Conservation (phyloP, 37 sponge, comb jelly and placozoan species). For the Axinella damicornis region DNA sequence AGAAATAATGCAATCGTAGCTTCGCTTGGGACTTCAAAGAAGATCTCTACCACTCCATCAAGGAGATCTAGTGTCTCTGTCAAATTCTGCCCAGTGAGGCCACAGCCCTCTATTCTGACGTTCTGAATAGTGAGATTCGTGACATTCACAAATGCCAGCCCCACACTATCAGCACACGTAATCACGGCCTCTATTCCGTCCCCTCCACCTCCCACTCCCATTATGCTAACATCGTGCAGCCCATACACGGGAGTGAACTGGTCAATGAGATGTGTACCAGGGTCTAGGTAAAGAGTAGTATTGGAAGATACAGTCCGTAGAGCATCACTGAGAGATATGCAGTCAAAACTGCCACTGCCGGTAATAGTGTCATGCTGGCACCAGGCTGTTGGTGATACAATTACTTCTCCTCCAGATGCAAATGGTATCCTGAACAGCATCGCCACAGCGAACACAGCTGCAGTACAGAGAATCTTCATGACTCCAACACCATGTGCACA, state of each 20-base stretch:
- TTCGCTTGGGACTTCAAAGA: not conserved
- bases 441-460: too few species aligned
- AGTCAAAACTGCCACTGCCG: too few species aligned
- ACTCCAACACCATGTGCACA: too few species aligned
- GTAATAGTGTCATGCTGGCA: too few species aligned
- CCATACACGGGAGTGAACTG: not conserved
- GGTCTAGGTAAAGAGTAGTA: not conserved
- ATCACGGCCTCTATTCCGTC: constrained; percentile 10
- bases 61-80: not conserved
- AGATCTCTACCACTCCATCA: not conserved
- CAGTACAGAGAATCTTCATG: too few species aligned
- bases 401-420: too few species aligned
- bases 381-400: too few species aligned
- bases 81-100: constrained; percentile 26
- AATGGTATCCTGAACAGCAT: too few species aligned
- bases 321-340: not conserved
- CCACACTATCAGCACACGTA: constrained; percentile 27
- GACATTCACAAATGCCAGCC: constrained; percentile 34
- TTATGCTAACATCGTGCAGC: constrained; percentile 13
- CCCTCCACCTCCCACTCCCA: constrained; percentile 11
- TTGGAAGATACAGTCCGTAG: constrained; percentile 8
- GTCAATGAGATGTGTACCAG: constrained; percentile 24
- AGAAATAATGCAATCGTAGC: constrained; percentile 1
- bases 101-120: constrained; percentile 33
- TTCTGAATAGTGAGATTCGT: constrained; percentile 7